Evolutionary conservation across 2,888 invertebrate genomes (phyloP), one percentile per base, ranked within the genome.

Genomic region (Oscheius sp.): DNA sequence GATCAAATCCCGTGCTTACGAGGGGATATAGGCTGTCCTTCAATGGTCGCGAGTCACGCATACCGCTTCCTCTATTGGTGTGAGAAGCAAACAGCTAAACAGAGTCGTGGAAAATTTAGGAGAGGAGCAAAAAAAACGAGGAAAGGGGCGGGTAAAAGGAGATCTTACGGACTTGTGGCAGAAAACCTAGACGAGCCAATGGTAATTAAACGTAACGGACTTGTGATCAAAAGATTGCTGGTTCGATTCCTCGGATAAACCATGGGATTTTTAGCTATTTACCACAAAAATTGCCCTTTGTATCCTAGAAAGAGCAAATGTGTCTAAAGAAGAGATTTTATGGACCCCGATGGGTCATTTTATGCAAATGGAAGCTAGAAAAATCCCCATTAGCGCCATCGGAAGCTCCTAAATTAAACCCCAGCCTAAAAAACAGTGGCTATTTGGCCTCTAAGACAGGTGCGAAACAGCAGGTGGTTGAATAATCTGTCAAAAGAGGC

Each of bases 171-270:
- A n/a, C n/a, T n/a, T 78, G 81, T 81, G 81, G 81, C 81, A 79
- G 79, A 81, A 81, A 79, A 78, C 79, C 79, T 78, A 85, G n/a
- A n/a, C n/a, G n/a, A n/a, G n/a, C n/a, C n/a, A n/a, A n/a, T n/a
- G n/a, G n/a, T n/a, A n/a, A n/a, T n/a, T n/a, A n/a, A n/a, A 84
- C 85, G 85, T 85, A 85, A 85, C 85, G 85, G 85, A 85, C 85
- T 85, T 85, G 85, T 85, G 85, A 85, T 85, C 85, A 85, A 85
- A 85, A 85, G 85, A 85, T 85, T 84, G 85, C 83, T 85, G 85
- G 85, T 85, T 85, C 85, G 80, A 85, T 81, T 81, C 85, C 85
- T 85, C 84, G 84, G 84, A 81, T 84, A 82, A 82, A 82, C 79
- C n/a, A n/a, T n/a, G 82, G 76, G 45, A 45, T 16, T 45, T 45